Evolutionary conservation across 1,140 invertebrate genomes (phyloP).

Genomic region (Arctopsyche grandis): DNA sequence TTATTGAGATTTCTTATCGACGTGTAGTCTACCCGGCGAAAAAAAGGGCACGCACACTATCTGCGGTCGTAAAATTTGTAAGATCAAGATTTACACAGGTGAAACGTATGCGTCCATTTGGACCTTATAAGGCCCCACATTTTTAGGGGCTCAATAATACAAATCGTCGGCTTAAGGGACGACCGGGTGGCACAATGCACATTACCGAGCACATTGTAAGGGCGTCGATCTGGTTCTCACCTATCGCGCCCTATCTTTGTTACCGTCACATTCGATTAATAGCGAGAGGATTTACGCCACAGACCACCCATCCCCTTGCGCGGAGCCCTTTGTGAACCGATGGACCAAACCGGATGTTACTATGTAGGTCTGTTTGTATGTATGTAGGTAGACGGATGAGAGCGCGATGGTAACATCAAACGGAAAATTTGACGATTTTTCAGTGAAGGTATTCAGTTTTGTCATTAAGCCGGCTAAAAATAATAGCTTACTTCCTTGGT

Average conservation of each 20-base stretch:
- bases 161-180: constrained; percentile 37
- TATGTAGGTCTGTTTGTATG: no score
- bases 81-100: constrained; percentile 39
- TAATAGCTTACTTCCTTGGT: no score
- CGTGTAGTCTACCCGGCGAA: no score
- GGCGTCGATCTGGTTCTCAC: constrained; percentile 35
- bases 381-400: no score
- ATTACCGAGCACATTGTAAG: constrained; percentile 19
- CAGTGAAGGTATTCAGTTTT: no score
- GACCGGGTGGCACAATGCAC: constrained; percentile 29
- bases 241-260: constrained; percentile 33
- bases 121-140: constrained; percentile 14
- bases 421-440: no score
- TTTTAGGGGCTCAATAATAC: constrained; percentile 33
- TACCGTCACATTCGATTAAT: constrained; percentile 46
- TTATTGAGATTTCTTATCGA: no score
- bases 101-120: constrained; percentile 13
- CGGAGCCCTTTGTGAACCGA: not conserved
- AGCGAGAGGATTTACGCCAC: constrained; percentile 24
- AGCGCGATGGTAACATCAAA: no score
- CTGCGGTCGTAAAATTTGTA: constrained; percentile 25
- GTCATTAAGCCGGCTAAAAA: no score
- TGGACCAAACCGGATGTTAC: not conserved
- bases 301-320: not conserved
- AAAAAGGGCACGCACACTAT: not conserved